A percentile compares a stretch with the other conserved stretches of the same genome.
Evolutionary conservation across 2,113 vertebrate genomes (phyloP).

Genomic region (Spermophilus dauricus): DNA sequence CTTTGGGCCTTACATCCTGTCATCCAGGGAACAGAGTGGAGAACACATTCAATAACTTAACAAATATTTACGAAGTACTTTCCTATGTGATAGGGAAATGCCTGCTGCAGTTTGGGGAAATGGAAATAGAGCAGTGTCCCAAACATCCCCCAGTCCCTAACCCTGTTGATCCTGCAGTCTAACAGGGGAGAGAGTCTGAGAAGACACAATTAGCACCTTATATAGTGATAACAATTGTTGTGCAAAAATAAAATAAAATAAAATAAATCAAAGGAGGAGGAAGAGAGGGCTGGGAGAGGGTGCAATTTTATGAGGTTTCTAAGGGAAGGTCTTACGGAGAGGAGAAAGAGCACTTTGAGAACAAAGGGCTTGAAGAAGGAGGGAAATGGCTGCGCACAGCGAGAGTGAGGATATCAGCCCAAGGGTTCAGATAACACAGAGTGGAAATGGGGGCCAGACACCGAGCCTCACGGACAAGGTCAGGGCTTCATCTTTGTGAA

Average conservation of each 20-base stretch:
- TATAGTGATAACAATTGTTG: background rate
- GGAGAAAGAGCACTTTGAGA: background rate
- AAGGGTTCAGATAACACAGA: background rate
- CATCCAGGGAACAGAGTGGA: background rate
- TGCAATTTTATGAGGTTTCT: background rate
- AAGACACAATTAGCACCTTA: background rate
- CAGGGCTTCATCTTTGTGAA: background rate
- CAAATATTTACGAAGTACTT: background rate
- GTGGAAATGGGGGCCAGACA: background rate
- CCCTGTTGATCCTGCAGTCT: background rate
- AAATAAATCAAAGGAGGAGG: background rate
- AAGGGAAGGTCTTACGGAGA: background rate
- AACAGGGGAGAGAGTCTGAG: background rate
- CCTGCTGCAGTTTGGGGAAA: background rate
- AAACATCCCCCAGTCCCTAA: too few relatives aligned
- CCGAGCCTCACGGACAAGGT: rapidly evolving
- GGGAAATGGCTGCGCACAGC: rapidly evolving
- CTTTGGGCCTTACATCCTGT: background rate
- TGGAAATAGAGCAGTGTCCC: background rate
- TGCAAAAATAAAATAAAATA: background rate
- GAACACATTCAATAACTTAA: background rate
- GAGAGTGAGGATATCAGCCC: background rate
- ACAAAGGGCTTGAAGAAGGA: background rate
- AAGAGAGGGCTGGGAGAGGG: background rate
- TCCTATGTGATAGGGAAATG: background rate